These are phyloP conservation scores for Drosophila lacteicornis DNA, from an alignment of 1,140 invertebrate species.

Conservation along the genomic window DNA sequence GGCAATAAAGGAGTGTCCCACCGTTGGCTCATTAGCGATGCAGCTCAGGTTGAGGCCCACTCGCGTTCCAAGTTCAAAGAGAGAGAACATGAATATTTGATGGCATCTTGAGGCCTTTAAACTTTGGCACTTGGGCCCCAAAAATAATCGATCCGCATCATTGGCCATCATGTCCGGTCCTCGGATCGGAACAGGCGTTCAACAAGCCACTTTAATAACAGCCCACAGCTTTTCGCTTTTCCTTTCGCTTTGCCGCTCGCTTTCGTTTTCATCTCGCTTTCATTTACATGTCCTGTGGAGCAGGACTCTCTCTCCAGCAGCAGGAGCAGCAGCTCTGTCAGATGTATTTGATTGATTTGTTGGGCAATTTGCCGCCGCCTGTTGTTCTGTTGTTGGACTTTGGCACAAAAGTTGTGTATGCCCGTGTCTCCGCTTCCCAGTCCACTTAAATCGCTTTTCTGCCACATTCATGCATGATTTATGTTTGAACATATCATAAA, in stretches of 20 bases:
- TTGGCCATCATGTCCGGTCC: slow-evolving; percentile 25
- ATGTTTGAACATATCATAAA: slow-evolving; percentile 52
- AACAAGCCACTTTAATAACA: slow-evolving; percentile 42
- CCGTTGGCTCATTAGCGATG: slow-evolving; percentile 9
- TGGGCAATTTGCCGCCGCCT: slow-evolving; percentile 49
- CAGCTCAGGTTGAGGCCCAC: slow-evolving; percentile 6
- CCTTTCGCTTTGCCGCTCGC: neutral
- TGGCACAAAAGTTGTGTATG: slow-evolving; percentile 37
- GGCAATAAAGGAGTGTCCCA: slow-evolving; percentile 2
- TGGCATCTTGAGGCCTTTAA: slow-evolving; percentile 29
- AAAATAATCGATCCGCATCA: slow-evolving; percentile 49
- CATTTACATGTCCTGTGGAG: slow-evolving; percentile 43
- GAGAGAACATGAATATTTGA: slow-evolving; percentile 22
- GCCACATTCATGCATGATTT: slow-evolving; percentile 57
- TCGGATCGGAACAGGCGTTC: neutral
- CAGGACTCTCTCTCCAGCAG: slow-evolving; percentile 8
- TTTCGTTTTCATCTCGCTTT: slow-evolving; percentile 29
- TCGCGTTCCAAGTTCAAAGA: slow-evolving; percentile 13
- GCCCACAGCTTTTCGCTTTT: slow-evolving; percentile 18
- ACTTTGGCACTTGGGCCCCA: slow-evolving; percentile 24
- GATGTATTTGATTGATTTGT: slow-evolving; percentile 54
- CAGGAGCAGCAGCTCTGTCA: slow-evolving; percentile 24
- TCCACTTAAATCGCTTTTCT: slow-evolving; percentile 45
- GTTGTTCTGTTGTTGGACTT: slow-evolving; percentile 33
- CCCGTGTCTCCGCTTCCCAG: slow-evolving; percentile 28